Conservation (phyloP, 1,140 invertebrate species). For the Tyrophagus putrescentiae region DNA sequence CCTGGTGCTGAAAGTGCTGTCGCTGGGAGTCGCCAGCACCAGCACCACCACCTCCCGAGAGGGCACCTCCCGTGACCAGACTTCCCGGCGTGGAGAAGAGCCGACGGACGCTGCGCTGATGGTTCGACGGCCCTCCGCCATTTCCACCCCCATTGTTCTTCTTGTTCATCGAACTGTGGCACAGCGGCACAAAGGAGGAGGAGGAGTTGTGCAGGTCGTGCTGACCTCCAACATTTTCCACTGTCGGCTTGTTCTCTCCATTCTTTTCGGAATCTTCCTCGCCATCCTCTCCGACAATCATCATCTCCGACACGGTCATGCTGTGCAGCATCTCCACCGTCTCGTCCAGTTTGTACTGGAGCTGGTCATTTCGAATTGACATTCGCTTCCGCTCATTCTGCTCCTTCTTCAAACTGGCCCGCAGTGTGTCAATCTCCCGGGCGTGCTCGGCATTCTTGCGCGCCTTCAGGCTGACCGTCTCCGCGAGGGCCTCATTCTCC, state of each 20-base stretch:
- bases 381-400: conserved; percentile 9
- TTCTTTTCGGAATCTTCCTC: not conserved
- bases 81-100: conserved; percentile 4
- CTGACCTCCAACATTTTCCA: too few species aligned
- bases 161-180: too few species aligned
- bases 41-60: too few species aligned
- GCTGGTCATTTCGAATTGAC: not conserved
- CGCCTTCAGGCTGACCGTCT: conserved; percentile 11
- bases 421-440: not conserved
- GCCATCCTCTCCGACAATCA: not conserved
- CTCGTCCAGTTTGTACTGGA: conserved; percentile 8
- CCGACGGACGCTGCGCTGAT: not conserved
- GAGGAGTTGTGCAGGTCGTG: not conserved
- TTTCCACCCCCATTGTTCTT: too few species aligned
- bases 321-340: not conserved
- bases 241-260: too few species aligned
- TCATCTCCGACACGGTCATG: not conserved
- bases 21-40: not conserved
- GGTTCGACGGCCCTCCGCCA: too few species aligned
- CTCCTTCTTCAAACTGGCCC: conserved; percentile 1
- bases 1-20: conserved; percentile 6
- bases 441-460: conserved; percentile 12
- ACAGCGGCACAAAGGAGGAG: not conserved
- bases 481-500: conserved; percentile 6
- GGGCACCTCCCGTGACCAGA: too few species aligned